These are phyloP conservation scores for Drosophila funebris DNA, from an alignment of 1,140 invertebrate genomes.

Conservation along the genomic window DNA sequence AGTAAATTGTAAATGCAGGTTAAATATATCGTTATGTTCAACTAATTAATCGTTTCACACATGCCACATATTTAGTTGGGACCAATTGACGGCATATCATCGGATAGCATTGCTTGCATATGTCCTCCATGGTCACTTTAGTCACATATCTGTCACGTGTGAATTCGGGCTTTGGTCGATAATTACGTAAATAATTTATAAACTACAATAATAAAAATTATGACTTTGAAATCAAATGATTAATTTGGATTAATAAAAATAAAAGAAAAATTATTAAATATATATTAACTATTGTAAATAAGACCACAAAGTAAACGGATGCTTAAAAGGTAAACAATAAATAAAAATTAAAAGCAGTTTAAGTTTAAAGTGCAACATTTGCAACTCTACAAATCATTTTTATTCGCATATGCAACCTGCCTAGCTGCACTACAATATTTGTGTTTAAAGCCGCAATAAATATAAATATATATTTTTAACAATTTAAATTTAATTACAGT, in stretches of 20 bases:
- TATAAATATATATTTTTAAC: not conserved
- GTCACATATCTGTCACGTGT: too few relatives aligned
- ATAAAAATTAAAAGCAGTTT: conserved; percentile 1
- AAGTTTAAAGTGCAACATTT: not conserved
- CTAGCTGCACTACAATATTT: not conserved
- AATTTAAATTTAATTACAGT: too few relatives aligned
- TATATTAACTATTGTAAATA: too few relatives aligned
- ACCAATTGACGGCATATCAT: not conserved
- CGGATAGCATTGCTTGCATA: too few relatives aligned
- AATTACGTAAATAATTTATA: too few relatives aligned
- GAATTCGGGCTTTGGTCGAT: too few relatives aligned
- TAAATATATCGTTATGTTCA: not conserved
- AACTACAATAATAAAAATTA: too few relatives aligned
- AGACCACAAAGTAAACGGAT: too few relatives aligned
- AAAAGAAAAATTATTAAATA: not conserved
- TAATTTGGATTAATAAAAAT: not conserved
- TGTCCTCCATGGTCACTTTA: too few relatives aligned
- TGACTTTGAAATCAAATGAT: too few relatives aligned
- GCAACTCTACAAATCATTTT: not conserved
- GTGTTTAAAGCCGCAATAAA: too few relatives aligned
- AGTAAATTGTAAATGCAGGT: not conserved
- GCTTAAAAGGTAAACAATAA: too few relatives aligned
- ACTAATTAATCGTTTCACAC: not conserved
- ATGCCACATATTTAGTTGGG: not conserved
- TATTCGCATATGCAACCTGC: conserved; percentile 3